Evolutionary conservation across 2,888 invertebrate genomes (phyloP), one percentile per base, ranked within the genome.

Genomic region (Netelia melanura): DNA sequence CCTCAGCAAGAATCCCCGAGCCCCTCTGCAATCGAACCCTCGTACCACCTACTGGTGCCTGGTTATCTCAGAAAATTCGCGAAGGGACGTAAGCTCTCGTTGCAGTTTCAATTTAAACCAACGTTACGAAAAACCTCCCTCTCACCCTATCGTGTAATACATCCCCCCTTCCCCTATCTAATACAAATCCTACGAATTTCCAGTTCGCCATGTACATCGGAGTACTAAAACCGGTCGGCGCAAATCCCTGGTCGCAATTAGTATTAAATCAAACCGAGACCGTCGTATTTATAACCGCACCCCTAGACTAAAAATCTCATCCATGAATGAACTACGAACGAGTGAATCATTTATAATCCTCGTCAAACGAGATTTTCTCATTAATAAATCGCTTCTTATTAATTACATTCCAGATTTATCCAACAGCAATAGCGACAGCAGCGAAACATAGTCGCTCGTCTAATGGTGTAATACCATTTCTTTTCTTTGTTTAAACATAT

Each of bases 111-210:
- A 85, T 82, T 79, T 61, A 67, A 78, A 85, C 81, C 43, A 58
- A 8, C 61, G 65, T 30, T 30, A 52, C 61, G 43, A 67, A 83
- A 81, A 65, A 54, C 71, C 44, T 61, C 38, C 44, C 8, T 43
- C 79, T 79, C 79, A 85, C 79, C 85, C 85, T 30, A 23, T 14
- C 79, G 62, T 78, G 84, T 78, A 79, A 79, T 70, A 61, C 80
- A 62, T 76, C 52, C 30, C 30, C 30, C 30, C 30, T 30, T 48
- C 71, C 52, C n/a, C 44, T 10, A 52, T 11, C 10, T 64, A 58
- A 68, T 64, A 81, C 48, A 74, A 74, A 81, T 77, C 81, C 78
- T 64, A 9, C 48, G 80, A 62, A 58, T 58, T 71, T 65, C 61
- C 48, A 52, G 5, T 65, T 23, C 30, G 48, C 56, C 48, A 25